Percentiles rank a stretch among this genome's conserved stretches.
These are phyloP conservation scores for Lucilia cuprina DNA, from an alignment of 1,140 invertebrate genomes.

Conservation along the genomic window DNA sequence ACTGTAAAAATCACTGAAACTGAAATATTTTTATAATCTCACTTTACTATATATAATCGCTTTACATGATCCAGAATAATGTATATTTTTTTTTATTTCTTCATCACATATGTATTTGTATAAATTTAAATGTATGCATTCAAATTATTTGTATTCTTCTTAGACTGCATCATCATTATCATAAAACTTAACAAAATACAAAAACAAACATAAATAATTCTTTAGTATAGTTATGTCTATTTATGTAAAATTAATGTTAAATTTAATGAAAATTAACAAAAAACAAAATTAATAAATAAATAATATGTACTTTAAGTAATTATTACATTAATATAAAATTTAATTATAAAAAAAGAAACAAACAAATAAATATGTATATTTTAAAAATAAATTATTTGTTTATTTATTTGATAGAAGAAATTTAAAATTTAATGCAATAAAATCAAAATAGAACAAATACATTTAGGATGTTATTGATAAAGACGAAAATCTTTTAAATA, in stretches of 20 bases:
- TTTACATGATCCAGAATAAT: neutral
- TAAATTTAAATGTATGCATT: neutral
- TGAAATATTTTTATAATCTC: no score
- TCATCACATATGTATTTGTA: neutral
- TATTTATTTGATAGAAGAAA: no score
- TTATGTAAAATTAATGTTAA: slow-evolving; percentile 5
- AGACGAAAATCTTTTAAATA: no score
- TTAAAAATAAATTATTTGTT: slow-evolving; percentile 45
- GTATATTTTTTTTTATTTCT: neutral
- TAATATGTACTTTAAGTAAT: neutral
- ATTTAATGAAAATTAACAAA: neutral
- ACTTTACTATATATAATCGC: no score
- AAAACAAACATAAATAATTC: neutral
- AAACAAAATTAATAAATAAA: neutral
- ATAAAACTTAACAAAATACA: neutral
- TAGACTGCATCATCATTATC: neutral
- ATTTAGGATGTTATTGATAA: no score
- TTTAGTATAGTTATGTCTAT: slow-evolving; percentile 9
- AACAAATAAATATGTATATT: slow-evolving; percentile 52
- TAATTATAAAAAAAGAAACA: slow-evolving; percentile 30
- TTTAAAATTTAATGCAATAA: no score
- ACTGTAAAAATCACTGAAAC: no score
- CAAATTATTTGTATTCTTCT: neutral
- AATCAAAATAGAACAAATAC: no score
- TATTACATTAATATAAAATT: neutral